Base-by-base conservation (phyloP, 2,113 vertebrate species). In the Trematocara macrostoma region DNA sequence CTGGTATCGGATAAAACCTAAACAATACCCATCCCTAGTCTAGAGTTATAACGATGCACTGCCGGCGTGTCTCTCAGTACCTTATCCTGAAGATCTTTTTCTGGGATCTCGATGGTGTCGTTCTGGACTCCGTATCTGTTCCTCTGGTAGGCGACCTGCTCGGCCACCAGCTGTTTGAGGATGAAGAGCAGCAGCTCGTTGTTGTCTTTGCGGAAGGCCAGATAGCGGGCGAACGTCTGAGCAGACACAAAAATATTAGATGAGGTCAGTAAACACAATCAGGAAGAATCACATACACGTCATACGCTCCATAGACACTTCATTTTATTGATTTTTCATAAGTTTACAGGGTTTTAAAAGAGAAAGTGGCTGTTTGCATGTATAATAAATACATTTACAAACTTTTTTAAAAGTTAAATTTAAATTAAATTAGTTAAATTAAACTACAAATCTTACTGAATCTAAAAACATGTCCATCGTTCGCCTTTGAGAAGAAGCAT, bases 141-240 rank as follows among this genome's bases (percentile, higher is more conserved):
- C 14, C 98, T 97, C 89, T 99, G 99, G 78, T 99, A 99, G 1
- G 96, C 89, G 20, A 98, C 96, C 93, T 98, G 98, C 93, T 99
- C 99, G 0, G 98, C 95, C 16, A 99, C 97, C 91, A 99, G 93
- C 96, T 99, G 99, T 90, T 99, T 99, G 85, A 99, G 96, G 89
- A 99, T 96, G 95, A 99, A 99, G 29, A 99, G 97, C 93, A 99
- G 94, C 38, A 99, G 96, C 93, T 99, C 99, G 0, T 99, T 99
- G 97, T 99, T 99, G 96, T 99, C 99, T 8, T 97, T 92, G 45
- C 97, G 97, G 97, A 99, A 99, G 0, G 99, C 96, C 76, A 99
- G 97, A 90, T 99, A 99, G 15, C 97, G 97, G 7, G 99, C 95
- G n/a, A 99, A 99, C 0, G 98, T 99, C 99, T 99, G 81, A 23